Evolutionary conservation across 1,140 invertebrate species (phyloP).

Genomic region (Papilio dardanus): DNA sequence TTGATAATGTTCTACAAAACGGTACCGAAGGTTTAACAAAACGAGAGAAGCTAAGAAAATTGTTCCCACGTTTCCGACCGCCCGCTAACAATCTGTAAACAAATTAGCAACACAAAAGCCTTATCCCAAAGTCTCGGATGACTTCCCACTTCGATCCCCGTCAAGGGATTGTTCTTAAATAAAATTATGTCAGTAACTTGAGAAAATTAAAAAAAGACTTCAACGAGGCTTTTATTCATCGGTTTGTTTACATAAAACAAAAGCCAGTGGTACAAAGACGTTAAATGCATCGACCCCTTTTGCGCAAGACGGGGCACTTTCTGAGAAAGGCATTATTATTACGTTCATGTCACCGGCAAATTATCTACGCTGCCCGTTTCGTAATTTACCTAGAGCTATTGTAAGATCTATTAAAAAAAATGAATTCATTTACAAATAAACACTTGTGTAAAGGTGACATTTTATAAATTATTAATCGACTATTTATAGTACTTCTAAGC

Average conservation of each 20-base stretch:
- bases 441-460: too few relatives aligned
- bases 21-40: background rate
- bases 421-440: too few relatives aligned
- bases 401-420: too few relatives aligned
- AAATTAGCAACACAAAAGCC: constrained; percentile 33
- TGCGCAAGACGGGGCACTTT: constrained; percentile 25
- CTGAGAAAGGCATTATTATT: constrained; percentile 33
- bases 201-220: constrained; percentile 33
- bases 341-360: background rate
- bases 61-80: background rate
- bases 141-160: constrained; percentile 12
- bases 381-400: background rate
- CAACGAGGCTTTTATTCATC: background rate
- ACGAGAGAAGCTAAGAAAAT: background rate
- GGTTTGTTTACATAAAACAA: constrained; percentile 35
- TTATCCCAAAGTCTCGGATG: background rate
- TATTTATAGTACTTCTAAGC: too few relatives aligned
- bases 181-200: constrained; percentile 26
- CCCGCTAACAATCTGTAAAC: background rate
- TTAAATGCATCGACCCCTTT: constrained; percentile 34
- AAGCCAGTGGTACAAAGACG: constrained; percentile 28
- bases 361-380: background rate
- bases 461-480: too few relatives aligned
- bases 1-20: background rate
- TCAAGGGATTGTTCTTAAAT: constrained; percentile 16